Conservation (phyloP, 2,797 vertebrate genomes). For the Pempheris klunzingeri region DNA sequence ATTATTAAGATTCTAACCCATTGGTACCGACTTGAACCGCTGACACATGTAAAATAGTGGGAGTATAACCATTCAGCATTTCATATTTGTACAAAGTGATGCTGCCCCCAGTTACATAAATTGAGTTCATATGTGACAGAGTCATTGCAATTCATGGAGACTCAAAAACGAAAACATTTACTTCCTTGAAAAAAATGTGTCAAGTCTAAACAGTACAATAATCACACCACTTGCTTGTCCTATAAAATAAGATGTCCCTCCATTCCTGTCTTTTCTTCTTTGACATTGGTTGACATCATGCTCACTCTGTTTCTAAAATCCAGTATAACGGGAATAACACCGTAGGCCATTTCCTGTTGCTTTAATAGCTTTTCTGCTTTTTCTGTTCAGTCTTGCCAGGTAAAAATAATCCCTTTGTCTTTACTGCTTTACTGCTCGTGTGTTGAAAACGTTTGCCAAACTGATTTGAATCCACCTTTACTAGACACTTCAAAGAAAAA, state of each 20-base stretch:
- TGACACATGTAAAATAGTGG: not conserved
- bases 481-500: not conserved
- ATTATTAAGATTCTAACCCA: not conserved
- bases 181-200: slow-evolving; percentile 6
- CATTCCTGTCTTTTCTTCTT: not conserved
- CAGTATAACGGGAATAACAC: slow-evolving; percentile 14
- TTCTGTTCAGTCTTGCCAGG: not conserved
- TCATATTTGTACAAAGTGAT: not conserved
- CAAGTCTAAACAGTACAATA: slow-evolving; percentile 35
- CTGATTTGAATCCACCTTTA: slow-evolving; percentile 29
- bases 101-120: not conserved
- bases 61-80: not conserved
- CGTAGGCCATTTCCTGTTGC: slow-evolving; percentile 11
- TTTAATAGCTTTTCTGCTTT: slow-evolving; percentile 15
- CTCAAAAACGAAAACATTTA: not conserved
- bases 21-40: not conserved
- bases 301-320: slow-evolving; percentile 3
- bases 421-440: not conserved
- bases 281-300: slow-evolving; percentile 21
- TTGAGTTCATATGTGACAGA: not conserved
- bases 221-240: slow-evolving; percentile 1
- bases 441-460: slow-evolving; percentile 15
- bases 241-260: not conserved
- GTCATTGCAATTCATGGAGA: not conserved
- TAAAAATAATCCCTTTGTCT: slow-evolving; percentile 25